These are phyloP conservation scores for Caenorhabditis sinica DNA, from an alignment of 2,888 invertebrate genomes.

Conservation along the genomic window DNA sequence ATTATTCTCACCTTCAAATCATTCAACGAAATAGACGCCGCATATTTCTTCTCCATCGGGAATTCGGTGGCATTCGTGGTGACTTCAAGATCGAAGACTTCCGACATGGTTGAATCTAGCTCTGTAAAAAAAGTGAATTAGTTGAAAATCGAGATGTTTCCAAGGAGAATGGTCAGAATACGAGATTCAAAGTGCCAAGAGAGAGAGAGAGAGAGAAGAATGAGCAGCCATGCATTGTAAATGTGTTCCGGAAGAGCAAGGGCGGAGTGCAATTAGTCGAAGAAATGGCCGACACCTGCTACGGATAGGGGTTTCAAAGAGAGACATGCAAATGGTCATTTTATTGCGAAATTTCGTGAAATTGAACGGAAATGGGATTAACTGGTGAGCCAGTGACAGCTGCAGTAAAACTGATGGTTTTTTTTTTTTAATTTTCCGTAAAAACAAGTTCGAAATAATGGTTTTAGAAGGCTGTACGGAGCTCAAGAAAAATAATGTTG, in stretches of 20 bases:
- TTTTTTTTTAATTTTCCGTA: background rate
- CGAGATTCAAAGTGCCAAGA: too few species aligned
- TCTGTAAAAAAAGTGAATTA: background rate
- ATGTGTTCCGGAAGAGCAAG: constrained; percentile 53
- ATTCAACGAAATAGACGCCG: constrained; percentile 53
- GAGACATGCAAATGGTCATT: constrained; percentile 25
- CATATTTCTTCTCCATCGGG: constrained; percentile 75
- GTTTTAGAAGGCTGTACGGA: background rate
- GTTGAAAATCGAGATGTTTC: constrained; percentile 9
- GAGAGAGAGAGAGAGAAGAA: constrained; percentile 27
- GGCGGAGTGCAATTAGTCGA: constrained; percentile 47
- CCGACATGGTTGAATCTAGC: constrained; percentile 40
- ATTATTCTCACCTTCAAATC: constrained; percentile 70
- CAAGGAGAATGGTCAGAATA: constrained; percentile 32
- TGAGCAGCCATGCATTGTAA: constrained; percentile 64
- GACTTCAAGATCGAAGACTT: constrained; percentile 69
- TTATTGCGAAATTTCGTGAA: constrained; percentile 48
- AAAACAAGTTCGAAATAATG: background rate
- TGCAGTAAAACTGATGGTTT: background rate
- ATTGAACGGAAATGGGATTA: constrained; percentile 27
- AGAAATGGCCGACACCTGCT: constrained; percentile 46
- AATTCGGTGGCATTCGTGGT: constrained; percentile 75
- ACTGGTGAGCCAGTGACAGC: background rate
- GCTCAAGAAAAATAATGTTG: background rate
- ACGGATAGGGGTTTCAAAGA: background rate